Base-by-base conservation (phyloP, 2,797 vertebrate species). In the Sternarchorhynchus goeldii region DNA sequence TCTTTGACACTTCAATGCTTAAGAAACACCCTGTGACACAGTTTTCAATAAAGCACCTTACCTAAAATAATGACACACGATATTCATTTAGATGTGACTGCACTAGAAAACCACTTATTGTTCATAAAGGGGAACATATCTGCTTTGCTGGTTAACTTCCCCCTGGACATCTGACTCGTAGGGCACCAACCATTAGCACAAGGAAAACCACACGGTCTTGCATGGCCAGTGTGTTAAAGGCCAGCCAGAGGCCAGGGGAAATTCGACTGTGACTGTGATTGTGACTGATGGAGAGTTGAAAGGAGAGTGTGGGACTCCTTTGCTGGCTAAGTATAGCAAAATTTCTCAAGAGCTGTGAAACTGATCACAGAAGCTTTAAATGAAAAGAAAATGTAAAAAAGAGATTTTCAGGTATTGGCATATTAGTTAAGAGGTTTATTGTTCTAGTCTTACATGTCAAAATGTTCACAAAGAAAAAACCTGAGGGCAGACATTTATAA, bases 221-320 rank as follows among this genome's bases (percentile, higher is more conserved):
- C 45, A 3, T 50, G 14, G 45, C 45, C 45, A 68, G 29, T 7
- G 18, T 2, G 4, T 14, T 67, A 36, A 39, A 20, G 5, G 31
- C 6, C 31, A 55, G 29, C 32, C 39, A 32, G 34, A 64, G 34
- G 25, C 16, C 39, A 74, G n/a, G 20, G 17, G 20, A 12, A 66
- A 3, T n/a, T 34, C 8, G 14, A 53, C 39, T 64, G 18, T 60
- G 55, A 73, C 67, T 60, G 41, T 70, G 18, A 69, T 39, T 80
- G 58, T 72, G 68, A 34, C 36, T 25, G 25, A 25, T 25, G 25
- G 25, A 25, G 25, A 25, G 25, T 25, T 25, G 25, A 25, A 25
- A 25, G 25, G 25, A 25, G 25, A 25, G 25, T 25, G 25, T 25
- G 25, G 25, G 25, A 25, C 25, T 25, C 25, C 25, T 25, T 25